Evolutionary conservation across 2,797 vertebrate species (phyloP), one percentile per base, ranked within the genome.

Genomic region (Merluccius polli): DNA sequence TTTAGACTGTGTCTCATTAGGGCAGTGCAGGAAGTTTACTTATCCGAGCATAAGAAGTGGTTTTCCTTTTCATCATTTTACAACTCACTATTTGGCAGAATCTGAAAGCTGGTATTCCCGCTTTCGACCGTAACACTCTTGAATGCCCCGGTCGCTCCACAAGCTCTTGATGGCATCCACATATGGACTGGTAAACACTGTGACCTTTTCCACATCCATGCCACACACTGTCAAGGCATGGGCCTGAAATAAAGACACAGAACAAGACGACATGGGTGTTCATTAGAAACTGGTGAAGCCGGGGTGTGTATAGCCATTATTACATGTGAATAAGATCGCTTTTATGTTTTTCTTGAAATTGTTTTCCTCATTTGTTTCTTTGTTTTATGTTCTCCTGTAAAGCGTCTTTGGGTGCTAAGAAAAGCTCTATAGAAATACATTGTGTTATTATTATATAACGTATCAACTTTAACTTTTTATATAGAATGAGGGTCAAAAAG

Each of bases 31-130:
- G 82, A 72, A 78, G 75, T 78, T 44, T 71, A 80, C 70, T 81
- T 74, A 71, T 74, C 80, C 73, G 9, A 0, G 72, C 76, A 69
- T 38, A 31, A 74, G 65, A 68, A 73, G 71, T 75, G 67, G 73
- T 79, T 73, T 1, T 24, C 44, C 35, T 83, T 84, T 86, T n/a
- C 52, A 9, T 59, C 52, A 24, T 87, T 85, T 78, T 75, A 59
- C 77, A 96, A 65, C 97, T 97, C 92, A 98, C 97, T 98, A 98
- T 94, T 98, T 99, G 91, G 97, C 93, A 7, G 97, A 99, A 91
- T 99, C 97, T 7, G 97, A 98, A 81, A 99, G 93, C 70, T 98
- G 97, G 93, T 97, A 99, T 84, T 99, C 97, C 87, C 97, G 95
- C 93, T 96, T 94, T 88, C 97, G 95, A 67, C 92, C 93, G 27